Evolutionary conservation across 2,888 invertebrate genomes (phyloP), one percentile per base, ranked within the genome.

Genomic region (Sympetrum striolatum): DNA sequence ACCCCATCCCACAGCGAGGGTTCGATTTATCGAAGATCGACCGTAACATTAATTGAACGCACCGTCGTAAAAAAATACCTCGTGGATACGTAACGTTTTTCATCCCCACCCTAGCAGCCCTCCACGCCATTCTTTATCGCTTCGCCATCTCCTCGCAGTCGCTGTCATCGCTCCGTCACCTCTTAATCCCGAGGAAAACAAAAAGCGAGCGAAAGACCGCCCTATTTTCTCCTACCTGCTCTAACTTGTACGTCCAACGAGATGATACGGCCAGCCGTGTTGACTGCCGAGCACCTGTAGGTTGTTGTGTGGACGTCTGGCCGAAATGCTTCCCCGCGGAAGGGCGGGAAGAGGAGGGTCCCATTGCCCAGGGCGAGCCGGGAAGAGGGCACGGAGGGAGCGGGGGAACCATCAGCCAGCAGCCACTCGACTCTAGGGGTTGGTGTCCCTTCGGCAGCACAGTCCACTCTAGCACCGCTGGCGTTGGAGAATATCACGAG

Each of bases 231-330:
- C 91, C 80, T 86, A 91, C 91, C 91, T 35, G 91, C 91, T 80
- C 91, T 64, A 39, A 91, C 90, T 80, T 91, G 91, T 48, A 91
- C 91, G 48, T 91, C 91, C 15, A 90, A 35, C 8, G 91, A 91
- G 39, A 91, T 90, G 39, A 91, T 91, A 10, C 90, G 90, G 31
- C 91, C 91, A 5, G 90, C 91, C 4, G 90, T 82, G 80, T 90
- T 91, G 60, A 82, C 80, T 2, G 91, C 91, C 18, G 90, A 31
- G 91, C 92, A 92, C 35, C 92, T 91, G 91, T 92, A 92, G 0
- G 92, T 91, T 22, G 92, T 91, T n/a, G 91, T 91, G 91, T 92
- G 92, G 5, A 92, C 92, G 90, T 92, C 92, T 18, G 92, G 92
- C 3, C 92, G 91, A 91, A 92, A 92, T 64, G 91, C 91, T 48